These are phyloP conservation scores for Rousettus madagascariensis DNA, from an alignment of 2,797 vertebrate species.

Conservation along the genomic window DNA sequence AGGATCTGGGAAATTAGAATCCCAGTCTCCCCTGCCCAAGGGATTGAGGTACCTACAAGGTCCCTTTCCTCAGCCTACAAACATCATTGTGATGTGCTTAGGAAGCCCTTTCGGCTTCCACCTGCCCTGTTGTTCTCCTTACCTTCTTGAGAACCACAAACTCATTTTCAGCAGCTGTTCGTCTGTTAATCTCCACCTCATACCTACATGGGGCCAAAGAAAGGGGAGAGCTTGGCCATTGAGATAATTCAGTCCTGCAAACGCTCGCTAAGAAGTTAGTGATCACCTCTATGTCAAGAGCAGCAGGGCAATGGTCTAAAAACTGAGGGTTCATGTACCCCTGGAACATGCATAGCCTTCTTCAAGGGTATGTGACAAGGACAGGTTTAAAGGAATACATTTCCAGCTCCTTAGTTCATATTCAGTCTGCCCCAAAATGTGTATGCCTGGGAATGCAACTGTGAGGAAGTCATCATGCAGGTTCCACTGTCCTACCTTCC, in stretches of 20 bases:
- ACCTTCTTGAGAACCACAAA: constrained; percentile 95
- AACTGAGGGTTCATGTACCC: neutral
- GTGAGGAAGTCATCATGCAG: neutral
- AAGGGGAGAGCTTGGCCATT: neutral
- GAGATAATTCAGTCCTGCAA: neutral
- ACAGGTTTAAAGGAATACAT: neutral
- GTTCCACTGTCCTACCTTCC: neutral
- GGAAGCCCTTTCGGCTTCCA: neutral
- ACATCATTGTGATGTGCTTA: neutral
- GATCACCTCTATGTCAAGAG: neutral
- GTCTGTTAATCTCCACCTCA: constrained; percentile 92
- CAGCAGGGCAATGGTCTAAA: neutral
- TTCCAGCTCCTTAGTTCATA: neutral
- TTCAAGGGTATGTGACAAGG: neutral
- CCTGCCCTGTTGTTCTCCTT: neutral
- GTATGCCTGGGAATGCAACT: neutral
- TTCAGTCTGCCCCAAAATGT: neutral
- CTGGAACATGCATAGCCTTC: neutral
- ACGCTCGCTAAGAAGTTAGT: neutral
- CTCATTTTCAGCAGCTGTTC: constrained; percentile 91
- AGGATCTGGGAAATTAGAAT: neutral
- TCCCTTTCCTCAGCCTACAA: neutral
- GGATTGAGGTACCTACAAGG: neutral
- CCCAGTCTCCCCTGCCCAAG: neutral
- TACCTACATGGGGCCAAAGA: constrained; percentile 82